These are phyloP conservation scores for Zele albiditarsus DNA, from an alignment of 2,888 invertebrate species.

Conservation along the genomic window DNA sequence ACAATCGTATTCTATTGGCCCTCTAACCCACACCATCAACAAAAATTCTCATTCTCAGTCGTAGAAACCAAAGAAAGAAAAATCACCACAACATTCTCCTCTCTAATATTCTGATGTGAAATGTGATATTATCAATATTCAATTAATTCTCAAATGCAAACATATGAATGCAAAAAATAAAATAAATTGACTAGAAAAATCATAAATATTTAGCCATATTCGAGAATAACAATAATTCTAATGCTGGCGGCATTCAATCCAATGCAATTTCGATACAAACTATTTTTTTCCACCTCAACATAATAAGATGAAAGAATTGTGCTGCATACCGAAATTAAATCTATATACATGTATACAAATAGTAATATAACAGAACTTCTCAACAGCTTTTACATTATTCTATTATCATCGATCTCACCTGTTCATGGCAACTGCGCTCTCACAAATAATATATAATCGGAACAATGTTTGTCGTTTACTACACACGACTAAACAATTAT, in stretches of 20 bases:
- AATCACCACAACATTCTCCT: background rate
- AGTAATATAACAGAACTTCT: constrained; percentile 51
- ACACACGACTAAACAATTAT: constrained; percentile 10
- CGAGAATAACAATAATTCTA: too few species aligned
- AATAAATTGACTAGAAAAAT: constrained; percentile 17
- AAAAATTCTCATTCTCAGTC: background rate
- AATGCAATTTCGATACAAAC: too few species aligned
- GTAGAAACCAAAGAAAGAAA: too few species aligned
- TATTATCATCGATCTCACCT: constrained; percentile 63
- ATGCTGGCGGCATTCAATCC: too few species aligned
- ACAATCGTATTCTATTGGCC: background rate
- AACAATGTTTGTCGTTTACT: constrained; percentile 27
- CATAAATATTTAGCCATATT: too few species aligned
- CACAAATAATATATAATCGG: constrained; percentile 8
- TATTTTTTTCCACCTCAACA: too few species aligned
- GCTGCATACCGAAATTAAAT: too few species aligned
- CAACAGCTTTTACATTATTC: constrained; percentile 68
- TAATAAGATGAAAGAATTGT: too few species aligned
- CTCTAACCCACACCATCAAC: too few species aligned
- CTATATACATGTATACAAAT: too few species aligned
- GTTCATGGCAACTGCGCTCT: constrained; percentile 18
- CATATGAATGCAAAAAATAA: background rate
- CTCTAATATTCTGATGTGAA: background rate
- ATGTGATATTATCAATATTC: background rate
- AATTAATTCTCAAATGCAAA: background rate